These are phyloP conservation scores for Rhogogaster chlorosoma DNA, from an alignment of 2,888 invertebrate genomes.

Conservation along the genomic window DNA sequence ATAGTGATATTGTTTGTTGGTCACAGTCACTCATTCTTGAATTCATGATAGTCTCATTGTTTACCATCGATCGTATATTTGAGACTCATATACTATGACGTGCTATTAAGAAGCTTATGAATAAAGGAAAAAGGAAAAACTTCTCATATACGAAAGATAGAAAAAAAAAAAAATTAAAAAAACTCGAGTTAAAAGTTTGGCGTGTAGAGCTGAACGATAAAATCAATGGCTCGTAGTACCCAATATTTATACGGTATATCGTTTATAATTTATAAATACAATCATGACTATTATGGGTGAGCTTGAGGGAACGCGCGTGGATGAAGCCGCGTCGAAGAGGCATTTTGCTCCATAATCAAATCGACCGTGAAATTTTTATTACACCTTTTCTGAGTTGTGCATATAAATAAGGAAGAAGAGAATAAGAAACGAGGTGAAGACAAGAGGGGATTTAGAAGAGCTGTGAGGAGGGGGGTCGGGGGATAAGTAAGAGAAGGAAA, in stretches of 20 bases:
- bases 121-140: not conserved
- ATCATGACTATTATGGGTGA: not conserved
- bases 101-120: not conserved
- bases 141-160: not conserved
- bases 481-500: not conserved
- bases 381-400: slow-evolving; percentile 75
- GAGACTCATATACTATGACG: not conserved
- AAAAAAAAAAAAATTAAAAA: not conserved
- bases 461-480: not conserved
- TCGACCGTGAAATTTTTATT: slow-evolving; percentile 74
- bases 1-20: not conserved
- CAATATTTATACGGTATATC: slow-evolving; percentile 10
- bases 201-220: not conserved
- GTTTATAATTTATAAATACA: slow-evolving; percentile 23
- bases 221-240: not conserved
- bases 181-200: not conserved
- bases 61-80: not conserved
- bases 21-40: not conserved
- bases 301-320: slow-evolving; percentile 22
- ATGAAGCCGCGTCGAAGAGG: slow-evolving; percentile 37
- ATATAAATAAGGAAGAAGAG: slow-evolving; percentile 73
- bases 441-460: slow-evolving; percentile 19
- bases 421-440: slow-evolving; percentile 37
- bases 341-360: slow-evolving; percentile 59
- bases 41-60: not conserved